Evolutionary conservation across 1,140 invertebrate species (phyloP).

Genomic region (Drosophila busckii): DNA sequence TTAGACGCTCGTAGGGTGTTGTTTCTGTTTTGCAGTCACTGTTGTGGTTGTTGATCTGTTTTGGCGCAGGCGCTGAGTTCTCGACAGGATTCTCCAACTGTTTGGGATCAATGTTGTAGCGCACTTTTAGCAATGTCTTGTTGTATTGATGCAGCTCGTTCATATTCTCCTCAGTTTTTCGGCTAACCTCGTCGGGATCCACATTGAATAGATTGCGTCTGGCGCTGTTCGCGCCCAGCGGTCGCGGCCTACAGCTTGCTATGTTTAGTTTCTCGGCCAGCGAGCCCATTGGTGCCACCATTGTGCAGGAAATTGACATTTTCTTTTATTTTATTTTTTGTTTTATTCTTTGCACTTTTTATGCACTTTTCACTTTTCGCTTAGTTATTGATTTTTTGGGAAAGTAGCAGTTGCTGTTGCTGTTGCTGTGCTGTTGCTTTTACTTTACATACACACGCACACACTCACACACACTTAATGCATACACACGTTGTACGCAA

Average conservation of each 20-base stretch:
- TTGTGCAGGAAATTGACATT: conserved; percentile 10
- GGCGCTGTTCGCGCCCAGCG: background rate
- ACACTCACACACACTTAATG: conserved; percentile 19
- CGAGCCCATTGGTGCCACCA: background rate
- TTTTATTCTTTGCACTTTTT: background rate
- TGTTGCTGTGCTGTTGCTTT: conserved; percentile 52
- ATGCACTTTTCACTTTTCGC: background rate
- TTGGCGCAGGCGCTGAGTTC: conserved; percentile 21
- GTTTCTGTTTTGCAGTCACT: background rate
- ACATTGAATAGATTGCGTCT: conserved; percentile 36
- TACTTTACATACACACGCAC: conserved; percentile 36
- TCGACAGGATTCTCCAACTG: conserved; percentile 7
- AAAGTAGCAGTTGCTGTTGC: too few relatives aligned
- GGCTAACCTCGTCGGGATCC: background rate
- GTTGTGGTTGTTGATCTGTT: background rate
- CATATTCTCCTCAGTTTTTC: conserved; percentile 15
- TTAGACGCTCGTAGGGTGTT: background rate
- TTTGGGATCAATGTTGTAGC: conserved; percentile 18
- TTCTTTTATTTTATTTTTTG: conserved; percentile 2
- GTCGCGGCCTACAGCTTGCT: background rate
- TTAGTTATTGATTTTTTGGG: conserved; percentile 24
- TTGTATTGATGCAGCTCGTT: background rate
- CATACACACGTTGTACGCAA: background rate
- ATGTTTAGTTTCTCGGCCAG: background rate
- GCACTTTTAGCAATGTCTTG: background rate